These are phyloP conservation scores for Heliangelus exortis DNA, from an alignment of 2,797 vertebrate species.

Conservation along the genomic window DNA sequence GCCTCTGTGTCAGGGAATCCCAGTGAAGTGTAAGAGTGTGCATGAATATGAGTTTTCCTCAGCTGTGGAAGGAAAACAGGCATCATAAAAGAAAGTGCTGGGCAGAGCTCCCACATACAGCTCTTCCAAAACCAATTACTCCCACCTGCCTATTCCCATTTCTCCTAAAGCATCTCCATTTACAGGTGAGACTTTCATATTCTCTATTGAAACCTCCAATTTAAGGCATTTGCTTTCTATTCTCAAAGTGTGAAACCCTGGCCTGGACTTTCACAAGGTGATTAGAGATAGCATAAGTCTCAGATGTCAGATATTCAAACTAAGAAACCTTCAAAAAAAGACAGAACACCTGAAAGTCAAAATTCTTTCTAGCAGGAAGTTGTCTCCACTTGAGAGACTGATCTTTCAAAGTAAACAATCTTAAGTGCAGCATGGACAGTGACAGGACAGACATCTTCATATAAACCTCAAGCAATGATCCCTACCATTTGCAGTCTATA, in stretches of 20 bases:
- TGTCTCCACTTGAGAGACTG: not conserved
- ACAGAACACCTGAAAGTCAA: not conserved
- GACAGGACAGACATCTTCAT: not conserved
- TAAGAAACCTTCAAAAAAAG: not conserved
- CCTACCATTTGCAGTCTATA: not conserved
- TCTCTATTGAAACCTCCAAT: slow-evolving; percentile 51
- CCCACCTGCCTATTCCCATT: slow-evolving; percentile 60
- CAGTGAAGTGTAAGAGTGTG: slow-evolving; percentile 26
- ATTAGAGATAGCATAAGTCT: not conserved
- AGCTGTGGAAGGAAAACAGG: slow-evolving; percentile 36
- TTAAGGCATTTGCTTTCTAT: slow-evolving; percentile 10
- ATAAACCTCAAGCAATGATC: not conserved
- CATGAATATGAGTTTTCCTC: slow-evolving; percentile 48
- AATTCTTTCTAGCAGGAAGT: not conserved
- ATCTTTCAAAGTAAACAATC: not conserved
- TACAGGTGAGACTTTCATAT: slow-evolving; percentile 54
- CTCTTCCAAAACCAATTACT: slow-evolving; percentile 53
- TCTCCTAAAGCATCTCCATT: slow-evolving; percentile 42
- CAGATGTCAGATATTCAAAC: not conserved
- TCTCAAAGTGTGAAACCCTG: slow-evolving; percentile 17
- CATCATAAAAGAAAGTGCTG: slow-evolving; percentile 17
- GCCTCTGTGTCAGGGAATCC: slow-evolving; percentile 55
- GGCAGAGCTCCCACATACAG: slow-evolving; percentile 28
- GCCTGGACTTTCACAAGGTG: not conserved
- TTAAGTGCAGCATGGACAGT: not conserved